These are phyloP conservation scores for Laupala kohalensis DNA, from an alignment of 1,140 invertebrate genomes.

Conservation along the genomic window DNA sequence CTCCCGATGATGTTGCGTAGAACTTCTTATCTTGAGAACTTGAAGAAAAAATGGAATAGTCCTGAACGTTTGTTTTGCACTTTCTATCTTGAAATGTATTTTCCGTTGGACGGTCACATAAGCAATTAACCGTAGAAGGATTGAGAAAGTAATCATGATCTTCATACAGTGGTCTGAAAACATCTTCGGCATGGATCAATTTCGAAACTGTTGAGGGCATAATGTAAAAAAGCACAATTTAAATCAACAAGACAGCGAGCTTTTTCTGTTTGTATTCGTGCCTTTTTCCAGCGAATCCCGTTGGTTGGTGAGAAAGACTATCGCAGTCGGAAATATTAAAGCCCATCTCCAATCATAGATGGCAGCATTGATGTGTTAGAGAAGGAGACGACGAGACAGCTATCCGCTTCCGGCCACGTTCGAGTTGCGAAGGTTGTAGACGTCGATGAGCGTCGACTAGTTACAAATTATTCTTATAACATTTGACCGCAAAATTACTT, in stretches of 20 bases:
- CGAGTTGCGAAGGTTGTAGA: conserved; percentile 15
- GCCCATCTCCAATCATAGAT: background rate
- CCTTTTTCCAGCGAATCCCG: background rate
- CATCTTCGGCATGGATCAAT: background rate
- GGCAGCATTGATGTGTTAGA: background rate
- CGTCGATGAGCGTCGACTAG: background rate
- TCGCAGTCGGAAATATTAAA: too few species aligned
- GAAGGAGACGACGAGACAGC: conserved; percentile 1
- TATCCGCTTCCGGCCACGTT: conserved; percentile 24
- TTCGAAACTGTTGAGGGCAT: background rate
- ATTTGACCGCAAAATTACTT: background rate
- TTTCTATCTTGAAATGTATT: too few species aligned
- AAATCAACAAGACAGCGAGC: background rate
- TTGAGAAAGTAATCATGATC: too few species aligned
- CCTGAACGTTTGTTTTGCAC: too few species aligned
- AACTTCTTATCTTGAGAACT: too few species aligned
- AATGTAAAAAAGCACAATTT: background rate
- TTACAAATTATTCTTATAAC: background rate
- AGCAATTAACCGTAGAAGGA: too few species aligned
- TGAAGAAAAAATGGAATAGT: too few species aligned
- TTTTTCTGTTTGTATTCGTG: background rate
- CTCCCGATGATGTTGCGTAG: too few species aligned
- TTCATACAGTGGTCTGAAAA: too few species aligned
- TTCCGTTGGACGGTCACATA: too few species aligned
- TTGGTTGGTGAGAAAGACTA: background rate